Percentiles rank a stretch among this genome's conserved stretches.
Evolutionary conservation across 2,113 vertebrate genomes (phyloP).

Genomic region (Cynocephalus volans): DNA sequence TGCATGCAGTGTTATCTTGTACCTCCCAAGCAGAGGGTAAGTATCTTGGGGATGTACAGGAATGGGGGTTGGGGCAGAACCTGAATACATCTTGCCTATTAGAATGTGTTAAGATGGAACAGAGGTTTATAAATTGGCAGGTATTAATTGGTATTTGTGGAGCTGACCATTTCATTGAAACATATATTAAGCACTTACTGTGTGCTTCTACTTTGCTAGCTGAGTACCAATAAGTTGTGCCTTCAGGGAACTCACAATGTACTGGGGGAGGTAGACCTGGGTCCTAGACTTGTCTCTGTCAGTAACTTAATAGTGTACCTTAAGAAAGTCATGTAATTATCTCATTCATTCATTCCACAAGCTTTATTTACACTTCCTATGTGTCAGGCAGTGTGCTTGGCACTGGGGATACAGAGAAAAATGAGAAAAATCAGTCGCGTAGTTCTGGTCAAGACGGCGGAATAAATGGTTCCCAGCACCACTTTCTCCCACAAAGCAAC

Average conservation of each 20-base stretch:
- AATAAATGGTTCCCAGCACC: too few relatives aligned
- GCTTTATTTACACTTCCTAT: background rate
- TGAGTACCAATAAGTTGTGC: background rate
- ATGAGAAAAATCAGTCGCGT: background rate
- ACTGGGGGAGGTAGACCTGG: background rate
- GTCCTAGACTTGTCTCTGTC: background rate
- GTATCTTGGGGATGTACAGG: background rate
- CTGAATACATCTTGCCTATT: background rate
- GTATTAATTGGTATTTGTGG: background rate
- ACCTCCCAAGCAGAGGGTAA: background rate
- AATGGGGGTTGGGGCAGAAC: background rate
- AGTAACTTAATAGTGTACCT: background rate
- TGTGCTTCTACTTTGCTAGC: background rate
- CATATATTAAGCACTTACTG: background rate
- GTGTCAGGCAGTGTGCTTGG: background rate
- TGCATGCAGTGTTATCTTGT: background rate
- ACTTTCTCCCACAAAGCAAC: too few relatives aligned
- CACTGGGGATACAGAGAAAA: background rate
- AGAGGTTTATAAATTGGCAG: background rate
- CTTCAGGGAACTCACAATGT: background rate
- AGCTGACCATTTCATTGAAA: background rate
- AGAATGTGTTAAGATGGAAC: background rate
- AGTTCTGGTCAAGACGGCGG: too few relatives aligned
- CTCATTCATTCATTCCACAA: slow-evolving; percentile 20
- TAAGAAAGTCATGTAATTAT: background rate